Evolutionary conservation across 2,113 vertebrate genomes (phyloP).

Genomic region (Brachyhypopomus occidentalis): DNA sequence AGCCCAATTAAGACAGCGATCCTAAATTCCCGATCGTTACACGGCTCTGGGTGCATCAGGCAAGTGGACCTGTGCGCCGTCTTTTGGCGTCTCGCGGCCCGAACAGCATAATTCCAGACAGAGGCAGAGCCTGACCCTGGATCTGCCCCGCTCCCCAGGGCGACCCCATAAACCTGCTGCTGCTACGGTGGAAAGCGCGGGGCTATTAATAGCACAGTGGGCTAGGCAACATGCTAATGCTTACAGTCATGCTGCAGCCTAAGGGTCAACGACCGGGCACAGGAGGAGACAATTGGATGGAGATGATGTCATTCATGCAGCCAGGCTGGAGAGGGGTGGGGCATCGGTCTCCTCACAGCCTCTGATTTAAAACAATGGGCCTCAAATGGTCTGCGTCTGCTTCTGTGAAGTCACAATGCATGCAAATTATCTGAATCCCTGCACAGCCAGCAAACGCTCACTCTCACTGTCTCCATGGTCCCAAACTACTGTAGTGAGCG

Average conservation of each 20-base stretch:
- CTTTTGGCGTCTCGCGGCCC: not conserved
- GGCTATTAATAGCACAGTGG: slow-evolving; percentile 37
- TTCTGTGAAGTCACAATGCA: not conserved
- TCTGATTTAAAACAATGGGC: slow-evolving; percentile 24
- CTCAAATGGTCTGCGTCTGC: not conserved
- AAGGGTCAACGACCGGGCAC: slow-evolving; percentile 20
- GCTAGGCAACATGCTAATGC: slow-evolving; percentile 14
- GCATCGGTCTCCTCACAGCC: slow-evolving; percentile 13
- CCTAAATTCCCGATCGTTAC: too few species aligned
- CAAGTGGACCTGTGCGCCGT: too few species aligned
- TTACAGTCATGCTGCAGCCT: slow-evolving; percentile 10
- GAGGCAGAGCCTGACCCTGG: not conserved
- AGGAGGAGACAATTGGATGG: slow-evolving; percentile 15
- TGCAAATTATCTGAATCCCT: slow-evolving; percentile 6
- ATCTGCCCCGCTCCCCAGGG: not conserved
- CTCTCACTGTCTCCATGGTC: not conserved
- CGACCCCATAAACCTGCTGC: not conserved
- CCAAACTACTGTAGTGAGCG: not conserved
- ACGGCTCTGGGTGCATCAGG: too few species aligned
- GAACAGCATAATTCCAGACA: not conserved
- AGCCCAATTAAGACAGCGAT: too few species aligned
- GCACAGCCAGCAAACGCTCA: not conserved
- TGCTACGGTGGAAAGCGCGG: slow-evolving; percentile 1
- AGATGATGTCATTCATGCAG: slow-evolving; percentile 42
- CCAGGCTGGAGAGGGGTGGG: slow-evolving; percentile 19